Evolutionary conservation across 2,113 vertebrate species (phyloP).

Genomic region (Datnioides undecimradiatus): DNA sequence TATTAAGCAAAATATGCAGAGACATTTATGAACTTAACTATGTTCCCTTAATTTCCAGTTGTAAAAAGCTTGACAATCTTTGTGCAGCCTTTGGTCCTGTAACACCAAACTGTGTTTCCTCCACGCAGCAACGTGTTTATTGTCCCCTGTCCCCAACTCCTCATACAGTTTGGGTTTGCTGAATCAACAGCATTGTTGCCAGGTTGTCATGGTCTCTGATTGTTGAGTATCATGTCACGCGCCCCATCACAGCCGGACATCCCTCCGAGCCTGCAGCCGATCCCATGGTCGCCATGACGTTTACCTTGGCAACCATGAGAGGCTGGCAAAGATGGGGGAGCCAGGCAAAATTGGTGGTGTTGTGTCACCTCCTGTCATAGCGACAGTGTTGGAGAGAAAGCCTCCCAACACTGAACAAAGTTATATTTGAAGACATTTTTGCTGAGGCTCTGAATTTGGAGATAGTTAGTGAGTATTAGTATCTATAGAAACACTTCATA

Average conservation of each 20-base stretch:
- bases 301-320: slow-evolving; percentile 44
- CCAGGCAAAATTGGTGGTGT: slow-evolving; percentile 15
- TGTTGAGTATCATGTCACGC: slow-evolving; percentile 67
- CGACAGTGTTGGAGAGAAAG: background rate
- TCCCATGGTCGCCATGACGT: slow-evolving; percentile 48
- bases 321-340: slow-evolving; percentile 14
- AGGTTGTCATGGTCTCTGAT: slow-evolving; percentile 75
- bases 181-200: slow-evolving; percentile 71
- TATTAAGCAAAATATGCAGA: background rate
- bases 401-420: background rate
- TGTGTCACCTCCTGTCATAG: slow-evolving; percentile 5
- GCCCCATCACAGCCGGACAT: slow-evolving; percentile 54
- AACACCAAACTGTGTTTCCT: slow-evolving; percentile 24
- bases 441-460: background rate
- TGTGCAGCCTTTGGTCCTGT: slow-evolving; percentile 5
- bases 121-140: slow-evolving; percentile 31
- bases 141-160: slow-evolving; percentile 21
- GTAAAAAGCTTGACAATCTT: background rate
- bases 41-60: background rate
- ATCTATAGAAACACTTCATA: background rate
- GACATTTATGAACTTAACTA: background rate
- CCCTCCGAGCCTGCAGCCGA: slow-evolving; percentile 43
- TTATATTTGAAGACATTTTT: background rate
- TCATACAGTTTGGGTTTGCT: slow-evolving; percentile 56
- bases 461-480: background rate